phyloP scores from a whole-genome alignment of 2,888 invertebrate genomes.

The Cecidostiba fungosa region DNA sequence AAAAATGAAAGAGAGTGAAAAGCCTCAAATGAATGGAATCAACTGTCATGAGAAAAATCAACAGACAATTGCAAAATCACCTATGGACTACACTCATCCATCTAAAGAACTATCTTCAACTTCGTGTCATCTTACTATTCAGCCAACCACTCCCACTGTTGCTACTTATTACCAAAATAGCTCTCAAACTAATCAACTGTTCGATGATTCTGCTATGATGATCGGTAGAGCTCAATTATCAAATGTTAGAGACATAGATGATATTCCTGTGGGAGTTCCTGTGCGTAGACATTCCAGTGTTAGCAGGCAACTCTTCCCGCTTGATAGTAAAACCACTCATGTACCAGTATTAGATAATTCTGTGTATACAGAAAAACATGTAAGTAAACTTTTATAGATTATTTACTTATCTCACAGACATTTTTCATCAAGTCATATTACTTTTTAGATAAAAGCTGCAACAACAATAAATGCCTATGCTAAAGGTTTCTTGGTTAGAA shows the following conservation, averaged over 20 bases:
- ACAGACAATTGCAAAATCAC: constrained; percentile 59
- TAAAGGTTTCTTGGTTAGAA: constrained; percentile 90
- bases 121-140: constrained; percentile 45
- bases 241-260: constrained; percentile 60
- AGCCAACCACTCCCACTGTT: constrained; percentile 44
- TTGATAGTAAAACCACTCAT: constrained; percentile 70
- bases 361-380: constrained; percentile 74
- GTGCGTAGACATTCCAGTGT: constrained; percentile 68
- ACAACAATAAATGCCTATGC: constrained; percentile 85
- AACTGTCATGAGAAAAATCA: constrained; percentile 46
- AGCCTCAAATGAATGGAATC: constrained; percentile 61
- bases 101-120: constrained; percentile 57
- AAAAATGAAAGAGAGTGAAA: constrained; percentile 9
- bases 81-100: constrained; percentile 65
- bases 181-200: constrained; percentile 43
- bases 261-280: constrained; percentile 62
- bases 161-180: constrained; percentile 36
- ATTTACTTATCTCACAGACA: not conserved
- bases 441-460: constrained; percentile 82
- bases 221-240: constrained; percentile 43
- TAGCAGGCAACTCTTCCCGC: constrained; percentile 74
- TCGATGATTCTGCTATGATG: constrained; percentile 29
- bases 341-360: constrained; percentile 71
- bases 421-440: constrained; percentile 20
- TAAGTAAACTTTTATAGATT: constrained; percentile 65